These are phyloP conservation scores for Zaprionus inermis DNA, from an alignment of 1,140 invertebrate genomes.

Conservation along the genomic window DNA sequence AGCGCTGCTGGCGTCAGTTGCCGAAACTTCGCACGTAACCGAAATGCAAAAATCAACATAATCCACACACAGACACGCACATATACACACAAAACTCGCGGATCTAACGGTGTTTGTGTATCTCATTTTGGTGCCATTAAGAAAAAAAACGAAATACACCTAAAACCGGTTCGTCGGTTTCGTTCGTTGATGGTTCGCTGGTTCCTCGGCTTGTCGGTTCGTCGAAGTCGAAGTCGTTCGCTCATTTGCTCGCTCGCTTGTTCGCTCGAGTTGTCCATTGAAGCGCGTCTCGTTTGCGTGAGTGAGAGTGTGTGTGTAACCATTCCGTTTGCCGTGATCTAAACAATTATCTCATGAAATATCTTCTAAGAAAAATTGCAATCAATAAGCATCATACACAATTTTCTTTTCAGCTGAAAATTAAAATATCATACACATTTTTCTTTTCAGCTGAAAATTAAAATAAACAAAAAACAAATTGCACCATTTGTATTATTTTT, in stretches of 20 bases:
- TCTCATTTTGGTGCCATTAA: slow-evolving; percentile 53
- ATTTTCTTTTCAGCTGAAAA: slow-evolving; percentile 51
- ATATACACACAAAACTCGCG: slow-evolving; percentile 10
- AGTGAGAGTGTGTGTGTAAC: slow-evolving; percentile 9
- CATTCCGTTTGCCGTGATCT: slow-evolving; percentile 31
- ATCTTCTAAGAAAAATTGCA: slow-evolving; percentile 37
- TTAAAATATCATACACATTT: slow-evolving; percentile 29
- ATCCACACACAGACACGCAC: slow-evolving; percentile 32
- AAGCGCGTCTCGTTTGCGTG: slow-evolving; percentile 41
- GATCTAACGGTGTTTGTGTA: slow-evolving; percentile 71
- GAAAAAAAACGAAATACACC: slow-evolving; percentile 62
- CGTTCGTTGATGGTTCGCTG: slow-evolving; percentile 5
- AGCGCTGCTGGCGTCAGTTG: slow-evolving; percentile 33
- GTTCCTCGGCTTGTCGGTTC: slow-evolving; percentile 12
- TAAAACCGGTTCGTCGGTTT: slow-evolving; percentile 50
- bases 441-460: slow-evolving; percentile 46
- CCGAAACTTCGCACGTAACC: slow-evolving; percentile 68
- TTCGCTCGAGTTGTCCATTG: slow-evolving; percentile 56
- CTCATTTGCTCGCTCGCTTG: slow-evolving; percentile 30
- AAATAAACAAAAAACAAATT: slow-evolving; percentile 31
- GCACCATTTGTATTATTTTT: slow-evolving; percentile 19
- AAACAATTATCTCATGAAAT: slow-evolving; percentile 34
- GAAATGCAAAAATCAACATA: slow-evolving; percentile 71
- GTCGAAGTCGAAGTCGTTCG: slow-evolving; percentile 13
- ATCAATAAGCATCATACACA: slow-evolving; percentile 39